Evolutionary conservation across 2,888 invertebrate genomes (phyloP).

Genomic region (Augiades crinisus): DNA sequence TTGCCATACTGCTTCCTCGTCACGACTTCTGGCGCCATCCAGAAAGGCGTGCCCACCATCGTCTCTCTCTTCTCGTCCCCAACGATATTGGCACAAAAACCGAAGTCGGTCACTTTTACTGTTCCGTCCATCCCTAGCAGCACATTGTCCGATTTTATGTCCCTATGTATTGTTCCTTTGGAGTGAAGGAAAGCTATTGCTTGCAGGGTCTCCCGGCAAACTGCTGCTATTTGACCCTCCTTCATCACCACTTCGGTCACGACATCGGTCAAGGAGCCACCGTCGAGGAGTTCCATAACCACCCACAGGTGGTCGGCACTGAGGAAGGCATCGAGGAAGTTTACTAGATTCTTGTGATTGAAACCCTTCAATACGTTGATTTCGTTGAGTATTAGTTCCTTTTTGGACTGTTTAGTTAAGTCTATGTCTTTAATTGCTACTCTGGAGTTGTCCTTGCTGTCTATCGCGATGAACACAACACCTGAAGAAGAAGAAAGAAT

Average conservation of each 20-base stretch:
- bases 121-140: constrained; percentile 95
- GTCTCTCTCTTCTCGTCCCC: constrained; percentile 97
- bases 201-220: constrained; percentile 91
- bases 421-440: constrained; percentile 99
- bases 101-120: constrained; percentile 97
- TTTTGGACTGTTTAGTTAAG: constrained; percentile 95
- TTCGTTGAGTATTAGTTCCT: constrained; percentile 97
- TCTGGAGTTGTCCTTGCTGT: constrained; percentile 85
- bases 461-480: constrained; percentile 94
- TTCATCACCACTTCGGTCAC: constrained; percentile 99
- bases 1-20: constrained; percentile 96
- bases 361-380: constrained; percentile 95
- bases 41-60: constrained; percentile 98
- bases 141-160: constrained; percentile 99
- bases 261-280: constrained; percentile 97
- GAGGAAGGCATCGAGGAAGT: constrained; percentile 96
- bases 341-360: constrained; percentile 96
- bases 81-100: constrained; percentile 98
- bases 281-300: constrained; percentile 96
- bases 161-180: constrained; percentile 95
- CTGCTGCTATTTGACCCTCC: constrained; percentile 97
- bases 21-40: constrained; percentile 99
- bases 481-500: constrained; percentile 74
- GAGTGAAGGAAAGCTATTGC: constrained; percentile 95
- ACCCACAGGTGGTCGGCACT: constrained; percentile 97